Base-by-base conservation (phyloP, 2,113 vertebrate species). In the Lasiurus cinereus region DNA sequence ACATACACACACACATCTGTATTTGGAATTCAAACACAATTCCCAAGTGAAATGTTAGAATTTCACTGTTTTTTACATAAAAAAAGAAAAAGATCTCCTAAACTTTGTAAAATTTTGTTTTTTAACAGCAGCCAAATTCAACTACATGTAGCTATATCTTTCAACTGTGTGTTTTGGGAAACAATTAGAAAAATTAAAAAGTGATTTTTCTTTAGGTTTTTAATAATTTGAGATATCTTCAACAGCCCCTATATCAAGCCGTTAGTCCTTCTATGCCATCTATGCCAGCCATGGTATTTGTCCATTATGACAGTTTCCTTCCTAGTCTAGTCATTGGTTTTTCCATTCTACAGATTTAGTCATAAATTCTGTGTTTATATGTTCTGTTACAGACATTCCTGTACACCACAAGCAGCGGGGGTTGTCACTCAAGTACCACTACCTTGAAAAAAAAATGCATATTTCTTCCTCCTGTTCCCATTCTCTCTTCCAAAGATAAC, bases 41-140 rank as follows among this genome's bases (percentile, higher is more conserved):
- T 96, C 88, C 93, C 95, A 95, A 96, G 64, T 94, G 93, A 92
- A 90, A 14, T 48, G 29, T 96, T 89, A 93, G 76, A 93, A 84
- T 92, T 92, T 82, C 52, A 77, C 4, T 84, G 52, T 39, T 33
- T 96, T 96, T 95, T 87, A 62, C n/a, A 36, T 83, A 21, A 8
- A 8, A 6, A 4, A 18, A 3, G 36, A 72, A 15, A 50, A 70
- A 94, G 3, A 64, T 88, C n/a, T 70, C 69, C 4, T 70, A 83
- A 93, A 33, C 18, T 96, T 90, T 62, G 48, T 91, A 90, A 86
- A 96, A 95, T 96, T 14, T 22, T 83, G 13, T 64, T 36, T 70
- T 64, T 36, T 70, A 94, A 50, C 11, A 67, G 70, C n/a, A 82
- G 70, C 43, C 91, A 97, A 95, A 69, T 84, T 84, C 31, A 91